These are phyloP conservation scores for Oncorhynchus gorbuscha DNA, from an alignment of 2,113 vertebrate species.

Conservation along the genomic window DNA sequence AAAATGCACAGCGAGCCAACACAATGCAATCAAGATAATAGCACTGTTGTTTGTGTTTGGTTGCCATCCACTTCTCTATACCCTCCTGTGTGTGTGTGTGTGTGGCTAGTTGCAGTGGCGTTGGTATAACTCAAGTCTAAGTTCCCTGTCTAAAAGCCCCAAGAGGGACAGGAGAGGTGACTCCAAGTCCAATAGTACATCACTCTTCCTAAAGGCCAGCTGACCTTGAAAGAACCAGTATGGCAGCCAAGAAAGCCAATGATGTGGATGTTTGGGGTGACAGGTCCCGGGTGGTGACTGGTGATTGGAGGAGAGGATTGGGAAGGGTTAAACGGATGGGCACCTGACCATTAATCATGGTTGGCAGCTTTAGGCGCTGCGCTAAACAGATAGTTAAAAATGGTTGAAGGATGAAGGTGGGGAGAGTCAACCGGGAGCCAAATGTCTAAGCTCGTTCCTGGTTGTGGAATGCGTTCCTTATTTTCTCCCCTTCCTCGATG, in stretches of 20 bases:
- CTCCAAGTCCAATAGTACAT: constrained; percentile 23
- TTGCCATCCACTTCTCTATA: too few species aligned
- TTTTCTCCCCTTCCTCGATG: background rate
- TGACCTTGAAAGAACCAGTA: constrained; percentile 50
- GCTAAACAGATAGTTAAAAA: constrained; percentile 66
- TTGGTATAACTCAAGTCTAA: constrained; percentile 61
- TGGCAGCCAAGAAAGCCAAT: constrained; percentile 20
- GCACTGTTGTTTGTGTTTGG: too few species aligned
- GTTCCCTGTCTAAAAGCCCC: constrained; percentile 56
- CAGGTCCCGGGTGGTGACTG: constrained; percentile 46
- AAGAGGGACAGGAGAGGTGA: constrained; percentile 53
- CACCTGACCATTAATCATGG: constrained; percentile 70
- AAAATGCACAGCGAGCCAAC: too few species aligned
- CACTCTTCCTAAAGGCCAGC: constrained; percentile 25
- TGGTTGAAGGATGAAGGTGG: constrained; percentile 40
- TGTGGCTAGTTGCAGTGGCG: constrained; percentile 42
- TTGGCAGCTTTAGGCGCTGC: constrained; percentile 47
- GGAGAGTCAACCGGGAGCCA: constrained; percentile 11
- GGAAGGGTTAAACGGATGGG: constrained; percentile 52
- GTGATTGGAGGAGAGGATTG: constrained; percentile 48
- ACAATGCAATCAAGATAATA: too few species aligned
- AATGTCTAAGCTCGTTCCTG: background rate
- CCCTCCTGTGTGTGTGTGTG: background rate
- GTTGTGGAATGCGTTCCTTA: background rate
- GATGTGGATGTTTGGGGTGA: constrained; percentile 25